Evolutionary conservation across 2,113 vertebrate species (phyloP), one percentile per base, ranked within the genome.

Genomic region (Bagarius yarrelli): DNA sequence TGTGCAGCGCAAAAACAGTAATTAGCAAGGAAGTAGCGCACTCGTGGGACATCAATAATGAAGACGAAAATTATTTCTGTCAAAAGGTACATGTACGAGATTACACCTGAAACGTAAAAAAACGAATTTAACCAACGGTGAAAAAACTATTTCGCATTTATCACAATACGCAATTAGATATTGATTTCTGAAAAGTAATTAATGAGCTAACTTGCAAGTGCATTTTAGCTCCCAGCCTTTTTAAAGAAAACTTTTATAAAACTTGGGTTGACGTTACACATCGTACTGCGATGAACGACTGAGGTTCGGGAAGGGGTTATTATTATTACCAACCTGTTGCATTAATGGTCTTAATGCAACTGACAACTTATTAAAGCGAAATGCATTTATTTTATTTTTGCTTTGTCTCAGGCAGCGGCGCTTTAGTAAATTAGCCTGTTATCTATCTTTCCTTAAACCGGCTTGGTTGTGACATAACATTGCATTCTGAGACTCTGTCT

Each of bases 21-120:
- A 85, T 85, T 69, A 82, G 78, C 63, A 44, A 57, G 61, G 60
- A 74, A 23, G 83, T 16, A 16, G 66, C 55, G n/a, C 19, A 32
- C 79, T 53, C 19, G 19, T 55, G 77, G 47, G 77, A 60, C 5
- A 36, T 61, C 34, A 76, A 40, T 57, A 44, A 59, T 76, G 56
- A 60, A 61, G 56, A 60, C 47, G 23, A 61, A 60, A 59, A 61
- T 76, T 12, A 52, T 55, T 12, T 32, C 25, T 36, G 77, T 27
- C 34, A n/a, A 30, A 13, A 36, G 50, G n/a, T 79, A 18, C n/a
- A 8, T 69, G 63, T 61, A 27, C 32, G 11, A 12, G 16, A 53
- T 72, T 72, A 53, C 70, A 32, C 0, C 9, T 25, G 11, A 72
- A 71, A 32, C 47, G 25, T 8, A 9, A 40, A 30, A 53, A 72